These are phyloP conservation scores for Agonopterix alstromeriana DNA, from an alignment of 2,888 invertebrate species.

Conservation along the genomic window DNA sequence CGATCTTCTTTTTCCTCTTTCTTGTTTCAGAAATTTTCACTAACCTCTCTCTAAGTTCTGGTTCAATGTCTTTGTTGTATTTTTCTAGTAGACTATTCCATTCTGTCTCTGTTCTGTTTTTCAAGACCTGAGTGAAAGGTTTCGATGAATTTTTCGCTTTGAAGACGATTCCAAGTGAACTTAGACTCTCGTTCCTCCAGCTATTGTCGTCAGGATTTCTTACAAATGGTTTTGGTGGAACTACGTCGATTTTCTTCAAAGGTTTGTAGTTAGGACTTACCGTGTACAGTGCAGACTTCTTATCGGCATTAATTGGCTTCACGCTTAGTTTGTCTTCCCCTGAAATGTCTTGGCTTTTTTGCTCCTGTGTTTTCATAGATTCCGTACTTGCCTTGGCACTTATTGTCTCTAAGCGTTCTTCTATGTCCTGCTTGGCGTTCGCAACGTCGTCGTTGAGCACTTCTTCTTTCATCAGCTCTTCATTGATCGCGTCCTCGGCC, in stretches of 20 bases:
- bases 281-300: conserved; percentile 37
- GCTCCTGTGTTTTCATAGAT: too few relatives aligned
- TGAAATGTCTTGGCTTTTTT: conserved; percentile 3
- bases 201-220: conserved; percentile 67
- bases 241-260: conserved; percentile 59
- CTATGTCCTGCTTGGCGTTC: conserved; percentile 24
- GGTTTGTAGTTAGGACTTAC: conserved; percentile 57
- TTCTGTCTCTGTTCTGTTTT: conserved; percentile 61
- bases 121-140: conserved; percentile 61
- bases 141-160: conserved; percentile 65
- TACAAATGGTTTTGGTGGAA: conserved; percentile 46
- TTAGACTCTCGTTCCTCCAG: conserved; percentile 69
- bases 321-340: conserved; percentile 34
- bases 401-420: conserved; percentile 8
- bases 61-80: conserved; percentile 39
- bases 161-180: conserved; percentile 65
- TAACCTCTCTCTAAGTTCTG: conserved; percentile 53
- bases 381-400: neutral
- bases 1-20: conserved; percentile 52
- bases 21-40: conserved; percentile 61
- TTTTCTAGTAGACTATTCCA: conserved; percentile 40
- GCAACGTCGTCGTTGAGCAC: conserved; percentile 34
- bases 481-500: conserved; percentile 53
- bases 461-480: conserved; percentile 51
- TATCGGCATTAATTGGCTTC: conserved; percentile 42